Conservation (phyloP, 2,113 vertebrate species). For the Lepus americanus region DNA sequence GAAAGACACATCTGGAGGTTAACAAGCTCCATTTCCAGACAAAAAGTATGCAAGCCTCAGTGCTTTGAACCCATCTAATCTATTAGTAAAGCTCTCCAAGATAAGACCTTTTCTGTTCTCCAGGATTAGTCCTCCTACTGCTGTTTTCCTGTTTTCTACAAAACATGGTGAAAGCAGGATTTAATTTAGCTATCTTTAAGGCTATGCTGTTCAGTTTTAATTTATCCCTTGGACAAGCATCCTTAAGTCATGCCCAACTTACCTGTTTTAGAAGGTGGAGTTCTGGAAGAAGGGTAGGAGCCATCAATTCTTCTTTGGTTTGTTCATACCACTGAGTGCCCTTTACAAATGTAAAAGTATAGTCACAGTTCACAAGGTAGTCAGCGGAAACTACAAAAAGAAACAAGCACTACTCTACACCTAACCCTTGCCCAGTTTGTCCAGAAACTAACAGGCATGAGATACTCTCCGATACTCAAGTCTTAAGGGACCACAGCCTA, state of each 20-base stretch:
- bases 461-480: neutral
- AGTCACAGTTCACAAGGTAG: neutral
- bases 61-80: neutral
- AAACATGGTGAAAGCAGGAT: neutral
- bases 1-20: neutral
- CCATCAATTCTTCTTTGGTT: conserved; percentile 97
- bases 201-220: neutral
- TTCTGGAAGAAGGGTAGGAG: conserved; percentile 96
- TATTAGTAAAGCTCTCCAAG: neutral
- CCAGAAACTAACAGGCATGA: neutral
- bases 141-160: neutral
- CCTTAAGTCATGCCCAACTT: conserved; percentile 63
- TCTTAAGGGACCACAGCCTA: neutral
- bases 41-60: neutral
- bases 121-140: neutral
- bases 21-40: neutral
- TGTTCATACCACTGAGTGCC: conserved; percentile 96
- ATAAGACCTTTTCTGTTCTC: neutral
- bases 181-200: neutral
- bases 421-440: neutral
- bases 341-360: conserved; percentile 84
- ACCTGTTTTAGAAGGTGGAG: conserved; percentile 96
- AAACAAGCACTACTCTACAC: neutral
- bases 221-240: neutral
- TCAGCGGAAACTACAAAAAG: neutral